Base-by-base conservation (phyloP, 2,113 vertebrate species). In the Entelurus aequoreus region DNA sequence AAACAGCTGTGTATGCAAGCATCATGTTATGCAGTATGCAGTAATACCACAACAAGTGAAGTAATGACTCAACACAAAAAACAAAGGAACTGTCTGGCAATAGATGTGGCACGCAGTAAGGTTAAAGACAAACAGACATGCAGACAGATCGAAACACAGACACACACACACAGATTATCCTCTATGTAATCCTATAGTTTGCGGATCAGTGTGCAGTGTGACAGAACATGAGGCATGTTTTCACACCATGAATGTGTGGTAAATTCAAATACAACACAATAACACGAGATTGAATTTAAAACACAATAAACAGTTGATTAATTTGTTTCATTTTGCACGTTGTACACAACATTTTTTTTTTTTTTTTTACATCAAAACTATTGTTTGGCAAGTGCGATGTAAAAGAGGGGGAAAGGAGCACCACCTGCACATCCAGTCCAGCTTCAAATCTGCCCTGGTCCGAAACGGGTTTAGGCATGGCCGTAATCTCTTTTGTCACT, bases 401-500 rank as follows among this genome's bases (percentile, higher is more conserved):
- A n/a, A 15, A 42, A 15, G 12, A 19, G 8, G 51, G 37, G 38
- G 21, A 42, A 60, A 38, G 37, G 35, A 66, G 54, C 19, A 21
- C 8, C 60, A 58, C 16, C 56, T 66, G 71, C 28, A 28, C 48
- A 44, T 68, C 54, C 54, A 21, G 61, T 1, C 49, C 21, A 35
- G 47, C 62, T 65, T 63, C 70, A 69, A 72, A 77, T 72, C 74
- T 72, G 56, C 60, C 50, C 62, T 50, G 55, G 61, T 78, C 47
- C 64, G 54, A 83, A 82, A 77, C 65, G 37, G 62, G 62, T 78
- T 86, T 79, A 79, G 74, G 62, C 78, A 68, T 16, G 60, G 51
- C 72, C 36, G 65, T 86, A 81, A 80, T 82, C 76, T 84, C 78
- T 48, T 80, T 88, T 86, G 82, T 88, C 82, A 81, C 69, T 75